A percentile compares a stretch with the other conserved stretches of the same genome.
Evolutionary conservation across 2,113 vertebrate genomes (phyloP).

Genomic region (Clupea harengus): DNA sequence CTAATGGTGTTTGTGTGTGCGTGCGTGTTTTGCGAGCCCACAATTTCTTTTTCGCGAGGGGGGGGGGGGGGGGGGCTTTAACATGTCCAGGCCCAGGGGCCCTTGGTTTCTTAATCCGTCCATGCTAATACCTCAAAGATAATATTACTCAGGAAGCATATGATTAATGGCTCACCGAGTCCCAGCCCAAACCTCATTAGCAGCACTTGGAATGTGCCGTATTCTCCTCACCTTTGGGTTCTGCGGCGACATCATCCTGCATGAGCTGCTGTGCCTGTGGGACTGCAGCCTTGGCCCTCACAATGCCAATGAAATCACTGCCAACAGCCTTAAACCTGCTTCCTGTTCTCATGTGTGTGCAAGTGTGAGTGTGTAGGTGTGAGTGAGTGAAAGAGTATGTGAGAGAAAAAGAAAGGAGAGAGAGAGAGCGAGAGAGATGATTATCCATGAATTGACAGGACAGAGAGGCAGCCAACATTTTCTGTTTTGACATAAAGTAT

Average conservation of each 20-base stretch:
- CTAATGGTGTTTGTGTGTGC: too few species aligned
- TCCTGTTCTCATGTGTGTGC: neutral
- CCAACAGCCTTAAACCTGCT: neutral
- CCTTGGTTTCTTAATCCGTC: too few species aligned
- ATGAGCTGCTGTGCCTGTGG: neutral
- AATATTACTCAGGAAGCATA: too few species aligned
- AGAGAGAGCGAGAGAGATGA: neutral
- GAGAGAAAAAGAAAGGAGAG: neutral
- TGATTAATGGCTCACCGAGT: too few species aligned
- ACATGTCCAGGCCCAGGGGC: too few species aligned
- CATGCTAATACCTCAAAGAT: too few species aligned
- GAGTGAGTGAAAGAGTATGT: too few species aligned
- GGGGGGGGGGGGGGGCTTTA: too few species aligned
- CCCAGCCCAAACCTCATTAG: neutral
- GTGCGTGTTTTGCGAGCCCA: too few species aligned
- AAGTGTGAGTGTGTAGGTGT: neutral
- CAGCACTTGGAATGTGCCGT: neutral
- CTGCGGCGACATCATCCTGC: neutral
- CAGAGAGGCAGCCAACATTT: neutral
- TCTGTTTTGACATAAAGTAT: neutral
- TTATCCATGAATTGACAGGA: neutral
- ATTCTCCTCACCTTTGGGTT: neutral
- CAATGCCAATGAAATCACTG: neutral
- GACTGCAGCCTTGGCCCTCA: neutral
- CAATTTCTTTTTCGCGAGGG: too few species aligned